Evolutionary conservation across 2,797 vertebrate genomes (phyloP).

Genomic region (Lepus townsendii): DNA sequence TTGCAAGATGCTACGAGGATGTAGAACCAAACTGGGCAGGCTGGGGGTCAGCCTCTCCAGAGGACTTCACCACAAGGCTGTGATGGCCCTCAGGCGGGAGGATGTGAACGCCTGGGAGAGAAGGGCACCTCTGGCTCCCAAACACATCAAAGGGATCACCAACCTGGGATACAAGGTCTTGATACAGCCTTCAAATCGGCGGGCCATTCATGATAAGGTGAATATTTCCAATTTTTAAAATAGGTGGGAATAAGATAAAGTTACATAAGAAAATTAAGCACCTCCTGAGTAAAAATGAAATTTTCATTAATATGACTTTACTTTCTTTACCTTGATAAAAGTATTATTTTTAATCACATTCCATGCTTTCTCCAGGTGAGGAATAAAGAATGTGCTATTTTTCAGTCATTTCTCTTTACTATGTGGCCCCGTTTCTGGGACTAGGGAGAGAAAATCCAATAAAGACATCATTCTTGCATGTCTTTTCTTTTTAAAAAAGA

Average conservation of each 20-base stretch:
- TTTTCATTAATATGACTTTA: neutral
- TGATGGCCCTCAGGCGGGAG: constrained; percentile 96
- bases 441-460: neutral
- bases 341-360: neutral
- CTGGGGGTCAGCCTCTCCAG: constrained; percentile 83
- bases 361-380: neutral
- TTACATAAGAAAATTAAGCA: neutral
- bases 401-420: neutral
- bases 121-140: constrained; percentile 96
- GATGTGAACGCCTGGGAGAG: constrained; percentile 98
- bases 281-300: neutral
- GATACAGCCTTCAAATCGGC: constrained; percentile 96
- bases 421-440: neutral
- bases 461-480: neutral
- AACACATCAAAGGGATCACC: constrained; percentile 94
- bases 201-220: constrained; percentile 97
- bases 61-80: constrained; percentile 87
- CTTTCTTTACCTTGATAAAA: neutral
- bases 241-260: neutral
- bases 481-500: too few relatives aligned
- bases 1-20: constrained; percentile 92
- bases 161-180: constrained; percentile 96
- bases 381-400: neutral
- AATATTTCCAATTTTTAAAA: constrained; percentile 53
- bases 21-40: constrained; percentile 84